Evolutionary conservation across 1,140 invertebrate species (phyloP), one percentile per base, ranked within the genome.

Genomic region (Cepaea nemoralis): DNA sequence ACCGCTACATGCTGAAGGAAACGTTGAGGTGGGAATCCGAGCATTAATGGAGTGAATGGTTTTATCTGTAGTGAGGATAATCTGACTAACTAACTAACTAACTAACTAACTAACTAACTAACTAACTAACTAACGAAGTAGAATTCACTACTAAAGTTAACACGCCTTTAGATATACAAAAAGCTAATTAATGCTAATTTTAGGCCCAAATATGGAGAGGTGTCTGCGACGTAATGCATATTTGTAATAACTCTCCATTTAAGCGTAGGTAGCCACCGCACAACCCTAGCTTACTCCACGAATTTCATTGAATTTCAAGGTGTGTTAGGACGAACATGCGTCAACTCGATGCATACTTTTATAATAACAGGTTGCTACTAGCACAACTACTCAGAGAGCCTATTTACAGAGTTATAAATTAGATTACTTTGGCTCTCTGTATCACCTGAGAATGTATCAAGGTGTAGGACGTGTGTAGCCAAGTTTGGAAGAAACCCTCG

Each of bases 161-260:
- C n/a, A n/a, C n/a, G n/a, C n/a, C n/a, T n/a, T n/a, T n/a, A n/a
- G n/a, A n/a, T n/a, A n/a, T n/a, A n/a, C n/a, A n/a, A n/a, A n/a
- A n/a, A n/a, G n/a, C n/a, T n/a, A n/a, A n/a, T n/a, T n/a, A n/a
- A n/a, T n/a, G n/a, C n/a, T n/a, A n/a, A n/a, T n/a, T n/a, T n/a
- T n/a, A n/a, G n/a, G n/a, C n/a, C n/a, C n/a, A n/a, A n/a, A n/a
- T n/a, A n/a, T n/a, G n/a, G n/a, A n/a, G n/a, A n/a, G n/a, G n/a
- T n/a, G n/a, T n/a, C n/a, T 5, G 50, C 50, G 6, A 24, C n/a
- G 50, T 55, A 24, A 22, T 55, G 6, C 50, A 19, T 55, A 22
- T 55, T 55, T 55, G n/a, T 55, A 55, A 55, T 55, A 22, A 55
- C 50, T 55, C n/a, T 55, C 50, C n/a, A 45, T 55, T 55, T 22